Evolutionary conservation across 1,140 invertebrate genomes (phyloP), one percentile per base, ranked within the genome.

Genomic region (Drosophila yakuba): DNA sequence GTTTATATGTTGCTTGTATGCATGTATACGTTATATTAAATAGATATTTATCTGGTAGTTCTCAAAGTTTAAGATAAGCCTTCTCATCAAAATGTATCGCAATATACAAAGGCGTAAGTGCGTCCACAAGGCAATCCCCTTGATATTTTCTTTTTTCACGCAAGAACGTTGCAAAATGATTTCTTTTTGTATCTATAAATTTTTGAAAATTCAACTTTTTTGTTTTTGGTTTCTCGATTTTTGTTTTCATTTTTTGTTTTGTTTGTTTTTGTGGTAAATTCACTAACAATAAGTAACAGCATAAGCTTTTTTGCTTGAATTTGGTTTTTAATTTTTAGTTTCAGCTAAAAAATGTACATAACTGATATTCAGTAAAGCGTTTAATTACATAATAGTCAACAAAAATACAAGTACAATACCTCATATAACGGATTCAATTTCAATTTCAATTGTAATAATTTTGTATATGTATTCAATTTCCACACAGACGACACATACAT

Each of bases 341-440:
- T 56, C 57, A 71, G 78, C 78, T 86, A 85, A 74, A 68, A 76
- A 86, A 86, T 86, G 55, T 85, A 85, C 81, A 85, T 64, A 89
- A 89, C 83, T 80, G 81, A 86, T 86, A 80, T 74, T 89, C 77
- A 89, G 79, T 86, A 88, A 85, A 84, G 84, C 84, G 75, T 81
- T 82, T 76, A 67, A 79, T 88, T 88, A 88, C 83, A 73, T 88
- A 89, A 90, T 89, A 89, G 85, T 89, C 84, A 89, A 89, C 84
- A 89, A 89, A 89, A 89, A 71, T 86, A 79, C 66, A 83, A 80
- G 66, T 84, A 74, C 74, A 73, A 74, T 86, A 80, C 54, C 68
- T 56, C 58, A 69, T 80, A 69, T 78, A 78, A 78, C 74, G 74
- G 69, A 25, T 76, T 74, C 60, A 25, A 25, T 25, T 32, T 32